Conservation (phyloP, 30 jellyfish, hydroid and myxozoan species). For the Aurelia sp. region DNA sequence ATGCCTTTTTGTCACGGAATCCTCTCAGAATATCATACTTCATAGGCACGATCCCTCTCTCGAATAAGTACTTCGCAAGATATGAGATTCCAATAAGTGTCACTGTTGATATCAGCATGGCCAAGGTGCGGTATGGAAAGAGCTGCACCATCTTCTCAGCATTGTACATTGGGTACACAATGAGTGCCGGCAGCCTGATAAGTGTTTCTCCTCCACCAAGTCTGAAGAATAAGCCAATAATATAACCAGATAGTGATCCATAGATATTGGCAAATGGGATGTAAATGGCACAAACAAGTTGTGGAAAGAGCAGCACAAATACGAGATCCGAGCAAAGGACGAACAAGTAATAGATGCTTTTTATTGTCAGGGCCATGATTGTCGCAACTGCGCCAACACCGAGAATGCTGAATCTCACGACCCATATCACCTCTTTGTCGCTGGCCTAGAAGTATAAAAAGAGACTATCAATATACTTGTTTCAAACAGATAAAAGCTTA, state of each 20-base stretch:
- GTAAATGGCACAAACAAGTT: conserved; percentile 71
- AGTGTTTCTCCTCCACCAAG: conserved; percentile 80
- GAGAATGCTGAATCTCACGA: conserved; percentile 60
- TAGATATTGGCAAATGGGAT: conserved; percentile 68
- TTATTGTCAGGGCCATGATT: conserved; percentile 77
- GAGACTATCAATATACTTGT: too few species aligned
- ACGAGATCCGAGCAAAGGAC: conserved; percentile 84
- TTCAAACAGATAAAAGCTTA: too few species aligned
- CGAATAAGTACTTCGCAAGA: conserved; percentile 58
- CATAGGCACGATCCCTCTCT: conserved; percentile 34
- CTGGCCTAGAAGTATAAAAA: conserved; percentile 27
- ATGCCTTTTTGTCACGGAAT: background rate
- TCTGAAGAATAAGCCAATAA: conserved; percentile 67
- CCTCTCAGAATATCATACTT: conserved; percentile 67
- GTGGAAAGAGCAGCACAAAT: conserved; percentile 75
- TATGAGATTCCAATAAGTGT: conserved; percentile 69
- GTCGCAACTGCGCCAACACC: conserved; percentile 83
- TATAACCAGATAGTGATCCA: conserved; percentile 63
- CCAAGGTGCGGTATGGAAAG: conserved; percentile 80
- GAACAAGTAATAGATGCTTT: conserved; percentile 70
- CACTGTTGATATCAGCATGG: conserved; percentile 72
- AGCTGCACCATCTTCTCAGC: conserved; percentile 35
- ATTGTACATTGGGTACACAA: conserved; percentile 64
- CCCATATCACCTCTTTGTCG: conserved; percentile 81
- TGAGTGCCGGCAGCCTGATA: conserved; percentile 60